phyloP scores from a whole-genome alignment of 2,888 invertebrate genomes.

The Ophioninae sp. region DNA sequence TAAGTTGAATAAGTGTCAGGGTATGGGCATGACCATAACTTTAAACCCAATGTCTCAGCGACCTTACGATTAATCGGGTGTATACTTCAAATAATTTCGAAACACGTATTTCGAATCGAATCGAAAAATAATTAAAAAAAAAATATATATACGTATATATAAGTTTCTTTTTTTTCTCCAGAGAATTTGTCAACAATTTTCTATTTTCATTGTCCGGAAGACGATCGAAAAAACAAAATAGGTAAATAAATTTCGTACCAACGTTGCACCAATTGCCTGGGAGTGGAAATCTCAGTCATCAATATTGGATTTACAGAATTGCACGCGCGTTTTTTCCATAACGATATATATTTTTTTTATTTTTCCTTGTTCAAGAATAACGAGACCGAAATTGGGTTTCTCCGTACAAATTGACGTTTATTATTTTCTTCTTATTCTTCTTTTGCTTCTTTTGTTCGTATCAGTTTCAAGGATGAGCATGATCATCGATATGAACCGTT shows the following conservation, averaged over 20 bases:
- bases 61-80: slow-evolving; percentile 71
- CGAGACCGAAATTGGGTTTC: slow-evolving; percentile 37
- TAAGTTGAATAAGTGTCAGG: slow-evolving; percentile 73
- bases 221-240: slow-evolving; percentile 28
- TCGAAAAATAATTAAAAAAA: slow-evolving; percentile 11
- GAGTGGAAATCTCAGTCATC: slow-evolving; percentile 11
- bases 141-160: background rate
- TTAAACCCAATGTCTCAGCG: slow-evolving; percentile 81
- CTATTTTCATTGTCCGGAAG: background rate
- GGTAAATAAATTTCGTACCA: slow-evolving; percentile 40
- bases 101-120: slow-evolving; percentile 14
- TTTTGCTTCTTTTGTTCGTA: background rate
- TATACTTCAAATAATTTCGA: slow-evolving; percentile 42
- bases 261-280: slow-evolving; percentile 59
- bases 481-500: slow-evolving; percentile 34
- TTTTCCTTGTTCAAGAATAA: slow-evolving; percentile 31
- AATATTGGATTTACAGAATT: background rate
- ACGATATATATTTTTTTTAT: background rate
- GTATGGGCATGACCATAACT: slow-evolving; percentile 78
- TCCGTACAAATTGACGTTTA: background rate
- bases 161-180: background rate
- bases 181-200: background rate
- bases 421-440: background rate
- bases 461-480: slow-evolving; percentile 23
- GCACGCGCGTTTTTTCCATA: slow-evolving; percentile 35